Evolutionary conservation across 2,888 invertebrate species (phyloP).

Genomic region (Disparrhopalites patrizii): DNA sequence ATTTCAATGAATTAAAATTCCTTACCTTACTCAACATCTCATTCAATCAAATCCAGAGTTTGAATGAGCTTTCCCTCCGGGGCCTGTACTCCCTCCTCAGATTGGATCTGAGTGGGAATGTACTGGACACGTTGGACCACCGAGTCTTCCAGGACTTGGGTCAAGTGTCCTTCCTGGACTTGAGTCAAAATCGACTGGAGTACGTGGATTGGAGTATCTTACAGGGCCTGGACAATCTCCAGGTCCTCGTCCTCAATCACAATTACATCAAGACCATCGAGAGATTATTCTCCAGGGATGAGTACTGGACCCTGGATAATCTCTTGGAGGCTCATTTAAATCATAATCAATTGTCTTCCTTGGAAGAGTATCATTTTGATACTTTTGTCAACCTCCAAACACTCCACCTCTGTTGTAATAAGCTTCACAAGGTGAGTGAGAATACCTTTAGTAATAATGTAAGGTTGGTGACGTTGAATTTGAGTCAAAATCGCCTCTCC

Average conservation of each 20-base stretch:
- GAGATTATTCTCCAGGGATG: not conserved
- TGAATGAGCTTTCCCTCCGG: constrained; percentile 2
- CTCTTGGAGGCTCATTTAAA: constrained; percentile 1
- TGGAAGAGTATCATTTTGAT: constrained; percentile 12
- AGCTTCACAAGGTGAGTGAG: not conserved
- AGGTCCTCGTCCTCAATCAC: not conserved
- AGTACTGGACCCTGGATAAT: constrained; percentile 12
- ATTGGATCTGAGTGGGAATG: constrained; percentile 11
- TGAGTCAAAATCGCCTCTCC: constrained; percentile 12
- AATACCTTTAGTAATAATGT: constrained; percentile 16
- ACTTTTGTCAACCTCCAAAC: constrained; percentile 6
- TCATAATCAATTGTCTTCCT: constrained; percentile 9
- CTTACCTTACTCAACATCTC: constrained; percentile 15
- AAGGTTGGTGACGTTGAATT: constrained; percentile 10
- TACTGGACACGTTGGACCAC: constrained; percentile 6
- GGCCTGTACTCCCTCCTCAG: constrained; percentile 7
- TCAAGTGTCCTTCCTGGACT: constrained; percentile 1
- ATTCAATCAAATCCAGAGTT: constrained; percentile 7
- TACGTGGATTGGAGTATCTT: not conserved
- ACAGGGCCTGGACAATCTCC: not conserved
- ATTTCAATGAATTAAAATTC: constrained; percentile 19
- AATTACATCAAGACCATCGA: constrained; percentile 6
- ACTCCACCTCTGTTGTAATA: constrained; percentile 10
- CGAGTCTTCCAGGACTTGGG: not conserved
- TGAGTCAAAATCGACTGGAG: constrained; percentile 9